Evolutionary conservation across 1,140 invertebrate species (phyloP).

Genomic region (Drosophila navojoa): DNA sequence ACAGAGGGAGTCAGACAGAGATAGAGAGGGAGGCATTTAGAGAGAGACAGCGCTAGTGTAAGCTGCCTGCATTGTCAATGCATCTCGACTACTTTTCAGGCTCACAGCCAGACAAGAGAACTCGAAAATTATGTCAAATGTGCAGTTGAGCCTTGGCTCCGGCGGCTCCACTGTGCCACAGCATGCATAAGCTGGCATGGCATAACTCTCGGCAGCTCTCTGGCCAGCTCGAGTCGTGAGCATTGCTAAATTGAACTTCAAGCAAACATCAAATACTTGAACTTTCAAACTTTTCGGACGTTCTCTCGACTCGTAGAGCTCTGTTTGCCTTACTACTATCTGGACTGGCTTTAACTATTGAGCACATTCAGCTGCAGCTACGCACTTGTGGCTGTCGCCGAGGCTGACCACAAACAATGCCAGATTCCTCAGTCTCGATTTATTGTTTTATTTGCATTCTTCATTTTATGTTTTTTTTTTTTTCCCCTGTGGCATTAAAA

Average conservation of each 20-base stretch:
- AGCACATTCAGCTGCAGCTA: background rate
- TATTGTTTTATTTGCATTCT: conserved; percentile 29
- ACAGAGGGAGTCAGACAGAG: conserved; percentile 5
- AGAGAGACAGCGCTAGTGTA: background rate
- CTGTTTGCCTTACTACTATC: background rate
- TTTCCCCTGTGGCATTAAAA: conserved; percentile 49
- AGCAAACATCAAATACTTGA: conserved; percentile 1
- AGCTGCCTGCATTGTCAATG: conserved; percentile 22
- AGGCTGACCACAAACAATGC: conserved; percentile 37
- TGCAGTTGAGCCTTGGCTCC: conserved; percentile 36
- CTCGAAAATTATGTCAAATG: conserved; percentile 62
- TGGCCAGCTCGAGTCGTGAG: background rate
- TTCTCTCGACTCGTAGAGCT: background rate
- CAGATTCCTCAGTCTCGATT: conserved; percentile 32
- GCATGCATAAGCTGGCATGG: conserved; percentile 44
- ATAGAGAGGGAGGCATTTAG: background rate
- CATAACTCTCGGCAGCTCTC: background rate
- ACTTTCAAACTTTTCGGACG: background rate
- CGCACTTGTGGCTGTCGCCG: background rate
- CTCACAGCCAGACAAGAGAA: conserved; percentile 20
- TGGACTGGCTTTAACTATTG: background rate
- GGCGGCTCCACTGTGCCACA: background rate
- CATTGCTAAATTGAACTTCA: background rate
- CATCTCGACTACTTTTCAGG: conserved; percentile 40
- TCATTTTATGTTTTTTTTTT: background rate